Evolutionary conservation across 2,113 vertebrate genomes (phyloP).

Genomic region (Ursus arctos): DNA sequence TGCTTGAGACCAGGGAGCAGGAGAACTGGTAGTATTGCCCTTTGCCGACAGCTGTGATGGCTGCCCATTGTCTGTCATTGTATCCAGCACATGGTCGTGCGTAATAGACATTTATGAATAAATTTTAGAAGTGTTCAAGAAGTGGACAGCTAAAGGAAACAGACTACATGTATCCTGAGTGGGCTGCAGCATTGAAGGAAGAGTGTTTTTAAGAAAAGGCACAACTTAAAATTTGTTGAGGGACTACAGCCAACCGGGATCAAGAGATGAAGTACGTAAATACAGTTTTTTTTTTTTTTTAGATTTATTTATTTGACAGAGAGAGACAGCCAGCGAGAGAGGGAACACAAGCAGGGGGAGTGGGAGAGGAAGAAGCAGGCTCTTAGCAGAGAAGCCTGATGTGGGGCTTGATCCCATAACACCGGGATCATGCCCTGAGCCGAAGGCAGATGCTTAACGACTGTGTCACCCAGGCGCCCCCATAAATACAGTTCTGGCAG

Average conservation of each 20-base stretch:
- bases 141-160: neutral
- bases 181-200: neutral
- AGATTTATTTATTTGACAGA: no score
- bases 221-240: neutral
- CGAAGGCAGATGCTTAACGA: no score
- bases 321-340: no score
- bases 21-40: neutral
- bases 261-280: neutral
- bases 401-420: no score
- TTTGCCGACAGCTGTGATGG: neutral
- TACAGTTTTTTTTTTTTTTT: neutral
- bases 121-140: neutral
- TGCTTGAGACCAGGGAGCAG: neutral
- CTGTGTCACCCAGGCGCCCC: no score
- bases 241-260: neutral
- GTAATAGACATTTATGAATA: neutral
- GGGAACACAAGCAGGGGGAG: no score
- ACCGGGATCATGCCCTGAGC: no score
- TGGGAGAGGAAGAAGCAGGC: no score
- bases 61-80: neutral
- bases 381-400: no score
- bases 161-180: neutral
- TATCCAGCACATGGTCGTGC: no score
- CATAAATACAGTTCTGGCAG: neutral
- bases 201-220: neutral